These are phyloP conservation scores for Schizothorax lantsangensis DNA, from an alignment of 2,797 vertebrate genomes.

Conservation along the genomic window DNA sequence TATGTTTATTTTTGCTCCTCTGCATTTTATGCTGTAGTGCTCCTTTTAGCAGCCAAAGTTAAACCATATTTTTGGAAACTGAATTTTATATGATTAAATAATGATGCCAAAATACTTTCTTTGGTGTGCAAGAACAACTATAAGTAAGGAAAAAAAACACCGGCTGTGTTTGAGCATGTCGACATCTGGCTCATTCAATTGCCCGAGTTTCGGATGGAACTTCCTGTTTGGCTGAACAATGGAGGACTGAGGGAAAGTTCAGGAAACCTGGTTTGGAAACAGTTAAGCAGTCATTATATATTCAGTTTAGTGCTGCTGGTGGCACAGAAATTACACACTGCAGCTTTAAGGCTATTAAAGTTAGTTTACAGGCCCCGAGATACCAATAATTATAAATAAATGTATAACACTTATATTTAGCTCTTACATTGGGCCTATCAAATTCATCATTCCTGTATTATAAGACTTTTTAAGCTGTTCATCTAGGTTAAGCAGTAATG, in stretches of 20 bases:
- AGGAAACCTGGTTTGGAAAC: not conserved
- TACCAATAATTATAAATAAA: constrained; percentile 23
- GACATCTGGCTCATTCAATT: not conserved
- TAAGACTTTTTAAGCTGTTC: constrained; percentile 39
- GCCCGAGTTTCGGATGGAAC: not conserved
- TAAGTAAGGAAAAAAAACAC: not conserved
- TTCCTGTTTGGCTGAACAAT: constrained; percentile 30
- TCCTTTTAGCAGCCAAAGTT: not conserved
- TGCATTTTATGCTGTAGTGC: not conserved
- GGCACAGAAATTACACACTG: not conserved
- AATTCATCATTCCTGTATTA: constrained; percentile 37
- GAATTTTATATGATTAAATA: not conserved
- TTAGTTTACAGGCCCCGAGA: not conserved
- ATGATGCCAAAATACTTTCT: not conserved
- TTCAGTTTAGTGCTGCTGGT: not conserved
- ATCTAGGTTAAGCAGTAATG: constrained; percentile 50
- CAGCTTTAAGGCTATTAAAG: constrained; percentile 22
- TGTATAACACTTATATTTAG: constrained; percentile 39
- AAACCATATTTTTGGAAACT: not conserved
- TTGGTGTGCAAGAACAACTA: not conserved
- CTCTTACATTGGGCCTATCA: constrained; percentile 1
- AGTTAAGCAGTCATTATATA: constrained; percentile 1
- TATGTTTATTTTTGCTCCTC: not conserved
- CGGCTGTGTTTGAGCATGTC: not conserved
- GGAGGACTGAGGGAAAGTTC: constrained; percentile 5